Percentiles rank a stretch among this genome's conserved stretches.
Evolutionary conservation across 1,140 invertebrate species (phyloP).

Genomic region (Euschistus heros): DNA sequence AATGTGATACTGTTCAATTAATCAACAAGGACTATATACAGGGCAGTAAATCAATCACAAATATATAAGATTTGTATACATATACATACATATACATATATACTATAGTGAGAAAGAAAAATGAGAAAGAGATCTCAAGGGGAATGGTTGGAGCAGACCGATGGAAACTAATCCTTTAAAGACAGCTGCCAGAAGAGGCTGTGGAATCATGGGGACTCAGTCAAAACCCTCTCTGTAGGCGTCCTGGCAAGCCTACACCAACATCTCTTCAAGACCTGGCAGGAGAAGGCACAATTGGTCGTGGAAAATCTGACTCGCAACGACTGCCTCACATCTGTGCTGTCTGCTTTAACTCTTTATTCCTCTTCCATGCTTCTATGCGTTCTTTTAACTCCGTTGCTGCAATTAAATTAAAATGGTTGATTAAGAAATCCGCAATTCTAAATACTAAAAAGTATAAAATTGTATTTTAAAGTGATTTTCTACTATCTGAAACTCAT

Average conservation of each 20-base stretch:
- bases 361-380: slow-evolving; percentile 66
- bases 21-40: slow-evolving; percentile 10
- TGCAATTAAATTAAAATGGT: slow-evolving; percentile 35
- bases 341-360: slow-evolving; percentile 36
- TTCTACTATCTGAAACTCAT: background rate
- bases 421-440: background rate
- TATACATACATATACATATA: slow-evolving; percentile 6
- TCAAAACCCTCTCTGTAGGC: too few relatives aligned
- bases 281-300: slow-evolving; percentile 7
- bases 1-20: slow-evolving; percentile 1
- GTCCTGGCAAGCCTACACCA: background rate
- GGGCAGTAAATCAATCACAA: slow-evolving; percentile 12
- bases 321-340: too few relatives aligned
- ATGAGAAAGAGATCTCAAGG: slow-evolving; percentile 12
- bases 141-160: slow-evolving; percentile 8
- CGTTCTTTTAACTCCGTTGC: slow-evolving; percentile 63
- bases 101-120: background rate
- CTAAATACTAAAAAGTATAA: background rate
- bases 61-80: slow-evolving; percentile 12
- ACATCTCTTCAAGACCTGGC: background rate
- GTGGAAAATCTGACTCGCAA: background rate
- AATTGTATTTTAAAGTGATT: background rate
- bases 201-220: too few relatives aligned
- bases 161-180: background rate
- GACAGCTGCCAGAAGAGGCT: too few relatives aligned